Base-by-base conservation (phyloP, 2,888 invertebrate species). In the Tipula lateralis region DNA sequence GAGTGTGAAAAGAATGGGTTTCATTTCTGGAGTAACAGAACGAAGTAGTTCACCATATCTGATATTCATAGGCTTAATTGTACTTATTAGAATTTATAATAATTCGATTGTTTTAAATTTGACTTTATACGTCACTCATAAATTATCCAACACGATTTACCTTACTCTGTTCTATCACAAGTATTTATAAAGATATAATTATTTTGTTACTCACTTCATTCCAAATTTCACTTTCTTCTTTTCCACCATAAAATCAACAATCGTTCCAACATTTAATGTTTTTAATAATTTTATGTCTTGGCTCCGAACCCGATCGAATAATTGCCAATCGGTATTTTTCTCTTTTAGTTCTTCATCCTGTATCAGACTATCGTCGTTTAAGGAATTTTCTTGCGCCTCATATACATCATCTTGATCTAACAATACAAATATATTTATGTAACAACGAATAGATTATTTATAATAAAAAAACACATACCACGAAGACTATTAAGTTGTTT, bases 241-340 rank as follows among this genome's bases (percentile, higher is more conserved):
- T 88, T 96, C 96, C 7, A 96, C 95, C 96, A 96, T 96, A 84
- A 96, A 92, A 90, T 96, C 96, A 86, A 94, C 92, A 87, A 96
- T 96, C 84, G 93, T 94, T 84, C 92, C 92, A 16, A 96, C 94
- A 87, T 94, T 93, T 36, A 95, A 91, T 24, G 92, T 91, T 88
- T 94, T 94, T 39, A 96, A 89, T 83, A 96, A 90, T 87, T 93
- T 92, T 84, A 95, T 94, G 88, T 96, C 96, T 86, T 92, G 92
- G 86, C 91, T 92, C 84, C 94, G 90, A 84, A 93, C 92, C 88
- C 91, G 91, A 88, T 94, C 93, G 88, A 93, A 93, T 85, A 94
- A 89, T 88, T 92, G 92, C 91, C 92, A 92, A 81, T 92, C 92
- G 24, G 85, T 85, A 29, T 86, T 87, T 29, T 87, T 86, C 39